A percentile compares a stretch with the other conserved stretches of the same genome.
These are phyloP conservation scores for Leptoclinus maculatus DNA, from an alignment of 2,797 vertebrate species.

Conservation along the genomic window DNA sequence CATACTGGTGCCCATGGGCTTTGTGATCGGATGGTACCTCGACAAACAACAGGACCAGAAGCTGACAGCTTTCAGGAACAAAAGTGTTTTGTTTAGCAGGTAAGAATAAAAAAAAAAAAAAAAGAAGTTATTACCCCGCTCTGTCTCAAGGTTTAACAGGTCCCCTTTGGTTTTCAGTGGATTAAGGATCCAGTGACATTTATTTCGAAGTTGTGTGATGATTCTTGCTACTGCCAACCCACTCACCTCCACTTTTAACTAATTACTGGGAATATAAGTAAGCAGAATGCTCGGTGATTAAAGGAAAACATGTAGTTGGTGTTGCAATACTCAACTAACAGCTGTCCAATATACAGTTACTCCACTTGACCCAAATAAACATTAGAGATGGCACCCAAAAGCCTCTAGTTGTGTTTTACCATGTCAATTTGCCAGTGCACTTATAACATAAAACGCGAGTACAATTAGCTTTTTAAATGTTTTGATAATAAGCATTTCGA, in stretches of 20 bases:
- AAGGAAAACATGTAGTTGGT: background rate
- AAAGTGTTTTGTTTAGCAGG: constrained; percentile 91
- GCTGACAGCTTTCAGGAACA: constrained; percentile 91
- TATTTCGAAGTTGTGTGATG: background rate
- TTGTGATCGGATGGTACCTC: constrained; percentile 89
- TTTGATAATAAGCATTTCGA: background rate
- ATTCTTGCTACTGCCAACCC: background rate
- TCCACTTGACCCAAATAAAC: background rate
- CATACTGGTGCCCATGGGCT: constrained; percentile 89
- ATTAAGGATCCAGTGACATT: background rate
- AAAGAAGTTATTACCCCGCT: background rate
- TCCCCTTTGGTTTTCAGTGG: background rate
- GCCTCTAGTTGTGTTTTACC: background rate
- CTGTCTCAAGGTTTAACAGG: background rate
- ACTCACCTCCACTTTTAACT: background rate
- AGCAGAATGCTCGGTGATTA: background rate
- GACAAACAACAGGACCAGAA: constrained; percentile 89
- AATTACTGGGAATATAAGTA: background rate
- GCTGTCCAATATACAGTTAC: background rate
- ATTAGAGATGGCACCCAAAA: background rate
- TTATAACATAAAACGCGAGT: background rate
- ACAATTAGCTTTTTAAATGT: background rate
- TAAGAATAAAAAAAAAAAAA: constrained; percentile 63
- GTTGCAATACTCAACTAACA: background rate
- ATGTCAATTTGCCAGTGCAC: accelerated